Evolutionary conservation across 2,888 invertebrate genomes (phyloP), one percentile per base, ranked within the genome.

Genomic region (Nephrotoma flavescens): DNA sequence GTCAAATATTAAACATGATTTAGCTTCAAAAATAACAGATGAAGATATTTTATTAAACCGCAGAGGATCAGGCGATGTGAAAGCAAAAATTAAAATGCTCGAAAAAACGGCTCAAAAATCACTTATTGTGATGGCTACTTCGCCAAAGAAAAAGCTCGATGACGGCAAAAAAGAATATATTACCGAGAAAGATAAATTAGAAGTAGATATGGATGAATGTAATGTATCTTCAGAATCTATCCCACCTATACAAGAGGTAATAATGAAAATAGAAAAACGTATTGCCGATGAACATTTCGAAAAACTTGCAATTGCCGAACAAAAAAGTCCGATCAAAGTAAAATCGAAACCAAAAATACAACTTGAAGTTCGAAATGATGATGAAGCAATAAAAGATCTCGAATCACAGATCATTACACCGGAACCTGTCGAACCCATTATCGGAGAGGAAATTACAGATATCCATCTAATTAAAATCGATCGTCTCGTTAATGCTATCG

Each of bases 61-160:
- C 47, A 89, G 92, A 47, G 92, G 91, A 47, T 92, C 93, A 7
- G 93, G 93, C 44, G 93, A 93, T 88, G 94, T 94, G 4, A 93
- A 92, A 90, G 92, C 93, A 15, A 93, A 93, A 89, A 91, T 94
- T 83, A 92, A 92, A 89, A 90, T 92, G 87, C 89, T 94, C 86
- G 94, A 94, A 90, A 93, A 93, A 88, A 92, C 92, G 87, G 89
- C 90, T 41, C 89, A 89, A 31, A 90, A 90, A 87, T 89, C 87
- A 57, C 47, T 90, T 31, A 89, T 89, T 87, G 89, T 90, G 4
- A 88, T 89, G 44, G 89, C 90, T 52, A 90, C 90, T 88, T 87
- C 89, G 0, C 89, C 91, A 2, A 89, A 91, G 11, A 90, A 91
- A 45, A 91, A 91, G 86, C 42, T 42, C 15, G 86, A 86, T 6